phyloP scores from a whole-genome alignment of 2,888 invertebrate genomes.

The Marasmarcha lunaedactyla region DNA sequence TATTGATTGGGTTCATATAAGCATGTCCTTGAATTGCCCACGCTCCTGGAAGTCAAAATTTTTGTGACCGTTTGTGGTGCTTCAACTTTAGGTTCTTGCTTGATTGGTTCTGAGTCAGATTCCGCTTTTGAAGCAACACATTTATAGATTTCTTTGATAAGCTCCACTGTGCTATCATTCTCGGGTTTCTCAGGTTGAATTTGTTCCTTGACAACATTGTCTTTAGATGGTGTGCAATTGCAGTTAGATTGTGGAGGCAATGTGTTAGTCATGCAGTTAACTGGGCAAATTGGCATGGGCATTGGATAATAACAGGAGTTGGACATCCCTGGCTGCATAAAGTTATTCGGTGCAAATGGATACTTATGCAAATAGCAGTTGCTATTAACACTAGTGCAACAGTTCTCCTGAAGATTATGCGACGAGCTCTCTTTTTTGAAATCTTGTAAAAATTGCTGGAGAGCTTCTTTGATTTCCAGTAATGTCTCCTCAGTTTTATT shows the following conservation, averaged over 20 bases:
- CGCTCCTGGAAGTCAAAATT: no score
- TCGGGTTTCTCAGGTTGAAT: slow-evolving; percentile 18
- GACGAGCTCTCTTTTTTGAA: slow-evolving; percentile 42
- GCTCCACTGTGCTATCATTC: slow-evolving; percentile 38
- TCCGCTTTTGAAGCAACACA: slow-evolving; percentile 29
- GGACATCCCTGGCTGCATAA: slow-evolving; percentile 23
- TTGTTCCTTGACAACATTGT: slow-evolving; percentile 17
- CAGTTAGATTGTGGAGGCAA: slow-evolving; percentile 37
- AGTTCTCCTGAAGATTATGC: slow-evolving; percentile 20
- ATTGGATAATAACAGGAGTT: slow-evolving; percentile 46
- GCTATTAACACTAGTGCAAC: not conserved
- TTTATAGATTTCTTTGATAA: slow-evolving; percentile 57
- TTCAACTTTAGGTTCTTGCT: not conserved
- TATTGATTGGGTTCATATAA: no score
- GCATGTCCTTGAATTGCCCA: no score
- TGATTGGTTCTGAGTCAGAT: slow-evolving; percentile 12
- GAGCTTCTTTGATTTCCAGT: slow-evolving; percentile 53
- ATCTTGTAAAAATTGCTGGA: slow-evolving; percentile 48
- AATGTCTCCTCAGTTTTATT: slow-evolving; percentile 46
- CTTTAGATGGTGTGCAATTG: slow-evolving; percentile 27
- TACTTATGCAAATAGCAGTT: slow-evolving; percentile 5
- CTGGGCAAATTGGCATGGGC: slow-evolving; percentile 41
- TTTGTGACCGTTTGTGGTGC: no score
- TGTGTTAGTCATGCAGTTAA: slow-evolving; percentile 41
- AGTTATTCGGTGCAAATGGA: slow-evolving; percentile 17